Evolutionary conservation across 2,113 vertebrate genomes (phyloP).

Genomic region (Cygnus buccinator): DNA sequence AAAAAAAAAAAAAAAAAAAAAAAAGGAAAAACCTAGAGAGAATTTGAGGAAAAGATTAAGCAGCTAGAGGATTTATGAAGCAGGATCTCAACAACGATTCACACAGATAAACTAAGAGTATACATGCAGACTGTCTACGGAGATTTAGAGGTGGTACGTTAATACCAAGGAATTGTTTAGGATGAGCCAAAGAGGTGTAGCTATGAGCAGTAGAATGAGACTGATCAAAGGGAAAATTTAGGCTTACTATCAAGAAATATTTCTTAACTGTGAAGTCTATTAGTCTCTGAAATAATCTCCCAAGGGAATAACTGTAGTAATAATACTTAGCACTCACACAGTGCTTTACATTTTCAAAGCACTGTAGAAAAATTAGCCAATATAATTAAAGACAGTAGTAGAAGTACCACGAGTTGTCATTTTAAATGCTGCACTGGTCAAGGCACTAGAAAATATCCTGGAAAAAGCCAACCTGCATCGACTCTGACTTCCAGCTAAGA

Average conservation of each 20-base stretch:
- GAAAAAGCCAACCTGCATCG: not conserved
- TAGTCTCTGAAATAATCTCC: constrained; percentile 43
- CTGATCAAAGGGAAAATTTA: constrained; percentile 45
- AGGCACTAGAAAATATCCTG: not conserved
- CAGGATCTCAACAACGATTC: not conserved
- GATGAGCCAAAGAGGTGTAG: not conserved
- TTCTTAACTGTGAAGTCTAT: constrained; percentile 30
- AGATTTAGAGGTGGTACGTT: not conserved
- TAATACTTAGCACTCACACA: constrained; percentile 8
- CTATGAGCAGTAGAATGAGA: not conserved
- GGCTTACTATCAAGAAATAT: not conserved
- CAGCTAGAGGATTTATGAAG: constrained; percentile 22
- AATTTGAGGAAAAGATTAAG: constrained; percentile 32
- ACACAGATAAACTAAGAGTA: not conserved
- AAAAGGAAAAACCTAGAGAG: not conserved
- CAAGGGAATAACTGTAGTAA: not conserved
- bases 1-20: too few species aligned
- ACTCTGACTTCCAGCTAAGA: not conserved
- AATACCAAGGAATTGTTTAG: constrained; percentile 24
- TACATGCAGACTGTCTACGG: not conserved
- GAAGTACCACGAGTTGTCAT: not conserved
- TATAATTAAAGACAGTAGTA: not conserved
- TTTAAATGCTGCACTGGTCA: not conserved
- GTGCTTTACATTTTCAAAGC: not conserved
- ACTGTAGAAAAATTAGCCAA: constrained; percentile 4